phyloP scores from a whole-genome alignment of 2,888 invertebrate species.

The Cerceris rybyensis region DNA sequence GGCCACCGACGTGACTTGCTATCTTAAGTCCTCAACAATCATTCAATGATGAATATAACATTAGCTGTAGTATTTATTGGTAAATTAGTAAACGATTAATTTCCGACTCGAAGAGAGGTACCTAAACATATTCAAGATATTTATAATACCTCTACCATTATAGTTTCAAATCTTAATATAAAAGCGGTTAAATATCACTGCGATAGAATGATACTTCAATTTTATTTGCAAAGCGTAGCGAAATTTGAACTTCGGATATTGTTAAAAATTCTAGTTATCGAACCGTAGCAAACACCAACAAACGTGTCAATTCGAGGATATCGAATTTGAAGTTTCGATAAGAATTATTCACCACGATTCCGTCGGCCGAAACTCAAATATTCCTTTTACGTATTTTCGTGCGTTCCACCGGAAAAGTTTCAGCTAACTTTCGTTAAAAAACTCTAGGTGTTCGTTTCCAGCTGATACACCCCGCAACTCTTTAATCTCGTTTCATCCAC shows the following conservation, averaged over 20 bases:
- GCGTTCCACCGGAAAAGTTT: background rate
- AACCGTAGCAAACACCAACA: too few relatives aligned
- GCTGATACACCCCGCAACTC: background rate
- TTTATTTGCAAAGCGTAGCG: too few relatives aligned
- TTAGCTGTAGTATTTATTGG: conserved; percentile 34
- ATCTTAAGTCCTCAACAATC: conserved; percentile 28
- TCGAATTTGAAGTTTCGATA: background rate
- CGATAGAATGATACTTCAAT: too few relatives aligned
- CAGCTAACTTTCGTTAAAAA: background rate
- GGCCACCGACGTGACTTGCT: conserved; percentile 28
- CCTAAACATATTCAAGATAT: too few relatives aligned
- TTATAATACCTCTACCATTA: too few relatives aligned
- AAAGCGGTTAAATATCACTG: too few relatives aligned
- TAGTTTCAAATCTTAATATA: too few relatives aligned
- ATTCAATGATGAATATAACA: conserved; percentile 41
- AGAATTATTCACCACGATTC: background rate
- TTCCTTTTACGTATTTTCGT: conserved; percentile 1
- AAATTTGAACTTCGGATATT: too few relatives aligned
- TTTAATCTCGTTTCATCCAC: background rate
- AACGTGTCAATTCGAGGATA: background rate
- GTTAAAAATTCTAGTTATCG: too few relatives aligned
- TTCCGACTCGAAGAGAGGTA: too few relatives aligned
- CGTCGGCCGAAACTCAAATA: background rate
- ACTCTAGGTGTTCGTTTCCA: background rate
- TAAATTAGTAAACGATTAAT: background rate